phyloP scores from a whole-genome alignment of 1,140 invertebrate genomes.

The Ectropis grisescens region DNA sequence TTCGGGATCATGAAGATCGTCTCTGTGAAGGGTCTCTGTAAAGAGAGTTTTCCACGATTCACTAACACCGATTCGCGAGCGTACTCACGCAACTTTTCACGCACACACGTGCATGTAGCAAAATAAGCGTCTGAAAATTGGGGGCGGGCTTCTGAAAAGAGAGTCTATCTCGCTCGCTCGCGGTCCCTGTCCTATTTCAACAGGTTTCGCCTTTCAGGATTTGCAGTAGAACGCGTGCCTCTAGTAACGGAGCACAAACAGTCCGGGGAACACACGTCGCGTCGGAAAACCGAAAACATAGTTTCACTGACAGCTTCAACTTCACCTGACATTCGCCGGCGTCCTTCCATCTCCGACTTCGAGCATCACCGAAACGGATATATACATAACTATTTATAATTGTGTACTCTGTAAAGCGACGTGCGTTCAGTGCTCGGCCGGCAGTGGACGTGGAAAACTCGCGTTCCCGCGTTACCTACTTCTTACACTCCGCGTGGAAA shows the following conservation, averaged over 20 bases:
- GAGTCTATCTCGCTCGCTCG: slow-evolving; percentile 34
- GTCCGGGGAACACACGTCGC: slow-evolving; percentile 57
- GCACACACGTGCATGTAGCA: slow-evolving; percentile 48
- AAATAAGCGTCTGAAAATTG: slow-evolving; percentile 60
- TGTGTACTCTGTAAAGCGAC: slow-evolving; percentile 26
- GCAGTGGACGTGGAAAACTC: slow-evolving; percentile 15
- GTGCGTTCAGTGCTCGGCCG: slow-evolving; percentile 26
- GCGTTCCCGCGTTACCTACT: slow-evolving; percentile 22
- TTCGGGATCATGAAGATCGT: slow-evolving; percentile 34
- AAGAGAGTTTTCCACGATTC: slow-evolving; percentile 65
- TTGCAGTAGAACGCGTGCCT: slow-evolving; percentile 58
- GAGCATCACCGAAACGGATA: slow-evolving; percentile 30
- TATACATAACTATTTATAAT: slow-evolving; percentile 56
- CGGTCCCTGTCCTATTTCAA: slow-evolving; percentile 59
- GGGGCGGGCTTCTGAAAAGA: slow-evolving; percentile 14
- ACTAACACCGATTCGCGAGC: slow-evolving; percentile 50
- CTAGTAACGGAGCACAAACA: slow-evolving; percentile 63
- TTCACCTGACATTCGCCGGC: slow-evolving; percentile 50
- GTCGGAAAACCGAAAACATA: slow-evolving; percentile 58
- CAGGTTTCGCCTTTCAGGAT: slow-evolving; percentile 66
- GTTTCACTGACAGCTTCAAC: slow-evolving; percentile 59
- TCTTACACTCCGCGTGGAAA: slow-evolving; percentile 41
- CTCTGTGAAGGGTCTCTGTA: slow-evolving; percentile 56
- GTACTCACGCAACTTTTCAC: slow-evolving; percentile 58
- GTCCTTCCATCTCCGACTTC: slow-evolving; percentile 25